A percentile compares a stretch with the other conserved stretches of the same genome.
Conservation (phyloP, 2,113 vertebrate genomes). For the Rhea americana region DNA sequence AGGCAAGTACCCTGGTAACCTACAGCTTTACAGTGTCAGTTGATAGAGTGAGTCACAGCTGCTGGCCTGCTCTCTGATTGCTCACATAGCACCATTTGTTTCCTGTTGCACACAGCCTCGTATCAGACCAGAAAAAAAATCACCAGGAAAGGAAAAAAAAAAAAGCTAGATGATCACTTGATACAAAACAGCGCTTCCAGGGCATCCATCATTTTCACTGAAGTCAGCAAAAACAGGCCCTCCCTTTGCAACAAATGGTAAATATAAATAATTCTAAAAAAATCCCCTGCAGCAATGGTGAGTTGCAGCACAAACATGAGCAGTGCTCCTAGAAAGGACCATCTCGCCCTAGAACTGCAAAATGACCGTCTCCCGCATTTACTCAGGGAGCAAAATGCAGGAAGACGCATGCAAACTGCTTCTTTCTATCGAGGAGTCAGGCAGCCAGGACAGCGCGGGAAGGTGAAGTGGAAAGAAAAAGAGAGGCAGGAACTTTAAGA, state of each 20-base stretch:
- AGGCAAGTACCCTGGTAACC: background rate
- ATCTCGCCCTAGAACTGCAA: background rate
- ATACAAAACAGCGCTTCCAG: background rate
- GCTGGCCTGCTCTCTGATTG: constrained; percentile 13
- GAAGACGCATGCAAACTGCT: background rate
- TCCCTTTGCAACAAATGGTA: background rate
- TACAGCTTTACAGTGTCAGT: background rate
- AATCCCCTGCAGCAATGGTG: background rate
- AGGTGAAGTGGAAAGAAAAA: background rate
- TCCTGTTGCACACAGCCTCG: constrained; percentile 14
- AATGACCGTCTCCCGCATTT: background rate
- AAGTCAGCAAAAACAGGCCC: background rate
- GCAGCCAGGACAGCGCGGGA: background rate
- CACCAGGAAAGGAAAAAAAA: background rate
- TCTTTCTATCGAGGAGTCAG: background rate
- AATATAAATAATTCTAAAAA: background rate
- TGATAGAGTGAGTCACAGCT: constrained; percentile 32
- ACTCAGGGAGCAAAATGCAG: background rate
- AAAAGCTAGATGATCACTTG: background rate
- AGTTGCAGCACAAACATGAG: background rate
- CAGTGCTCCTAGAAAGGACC: background rate
- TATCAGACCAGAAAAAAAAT: background rate
- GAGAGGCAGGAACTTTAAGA: background rate
- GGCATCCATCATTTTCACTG: background rate
- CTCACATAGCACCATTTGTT: constrained; percentile 3